A percentile compares a stretch with the other conserved stretches of the same genome.
phyloP scores from a whole-genome alignment of 2,797 vertebrate species.

The Danio albolineatus region DNA sequence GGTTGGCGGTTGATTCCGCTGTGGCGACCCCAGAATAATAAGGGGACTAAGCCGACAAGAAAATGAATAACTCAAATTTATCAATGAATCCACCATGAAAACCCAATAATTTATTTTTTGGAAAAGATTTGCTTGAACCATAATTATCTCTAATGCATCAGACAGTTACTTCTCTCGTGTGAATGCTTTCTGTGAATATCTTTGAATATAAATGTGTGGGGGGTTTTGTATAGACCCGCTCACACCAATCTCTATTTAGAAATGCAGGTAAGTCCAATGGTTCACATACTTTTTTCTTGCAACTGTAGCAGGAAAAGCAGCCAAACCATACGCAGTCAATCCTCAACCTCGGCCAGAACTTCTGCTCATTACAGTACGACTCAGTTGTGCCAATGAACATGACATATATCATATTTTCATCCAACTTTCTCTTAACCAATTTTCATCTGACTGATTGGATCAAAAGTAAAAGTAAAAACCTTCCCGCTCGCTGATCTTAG shows the following conservation, averaged over 20 bases:
- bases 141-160: neutral
- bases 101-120: neutral
- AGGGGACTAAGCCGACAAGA: too few species aligned
- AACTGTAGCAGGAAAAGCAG: conserved; percentile 16
- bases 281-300: neutral
- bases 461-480: conserved; percentile 38
- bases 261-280: neutral
- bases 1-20: too few species aligned
- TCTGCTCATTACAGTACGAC: neutral
- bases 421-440: neutral
- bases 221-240: neutral
- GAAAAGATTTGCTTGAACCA: neutral
- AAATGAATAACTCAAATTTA: neutral
- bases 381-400: conserved; percentile 11
- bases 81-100: neutral
- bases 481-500: conserved; percentile 30
- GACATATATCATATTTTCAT: neutral
- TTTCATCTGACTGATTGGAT: conserved; percentile 19
- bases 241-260: neutral
- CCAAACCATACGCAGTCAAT: neutral
- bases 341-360: conserved; percentile 2
- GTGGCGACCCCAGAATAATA: too few species aligned
- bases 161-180: neutral
- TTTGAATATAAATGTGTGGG: neutral
- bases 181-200: neutral